Evolutionary conservation across 92 coral and sea anemone genomes (phyloP), one percentile per base, ranked within the genome.

Genomic region (Muricea muricata): DNA sequence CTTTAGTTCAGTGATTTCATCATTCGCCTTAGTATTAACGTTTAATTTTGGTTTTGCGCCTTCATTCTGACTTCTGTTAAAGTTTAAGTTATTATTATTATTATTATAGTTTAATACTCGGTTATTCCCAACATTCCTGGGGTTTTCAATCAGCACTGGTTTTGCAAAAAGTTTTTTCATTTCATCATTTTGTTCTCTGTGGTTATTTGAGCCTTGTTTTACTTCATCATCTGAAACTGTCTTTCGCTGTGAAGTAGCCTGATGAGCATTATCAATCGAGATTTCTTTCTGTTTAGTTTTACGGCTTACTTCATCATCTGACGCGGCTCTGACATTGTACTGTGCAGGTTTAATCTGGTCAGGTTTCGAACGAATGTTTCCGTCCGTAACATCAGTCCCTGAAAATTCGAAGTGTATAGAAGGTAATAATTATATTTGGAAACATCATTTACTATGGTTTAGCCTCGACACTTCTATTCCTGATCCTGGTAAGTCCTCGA

Each of bases 1-100:
- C 41, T 58, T 78, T 2, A 78, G 58, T 33, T 78, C 83, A 37
- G 83, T 3, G 30, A 78, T n/a, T 37, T 78, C 71, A 58, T 78
- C 83, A 23, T 32, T 52, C 45, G 4, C 10, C 12, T 35, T 4
- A 15, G 70, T 63, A 20, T 52, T 52, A 13, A 52, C 20, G 23
- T 52, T 52, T 20, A 52, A 17, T 10, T 17, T 52, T 17, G 78
- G 26, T 28, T 4, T 0, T 35, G 35, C 76, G 42, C 14, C 70
- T 63, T 32, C 30, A 25, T 63, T 39, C 21, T 24, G 31, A 28
- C 0, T 39, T 63, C 30, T n/a, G n/a, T n/a, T n/a, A n/a, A n/a
- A n/a, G n/a, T n/a, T n/a, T n/a, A n/a, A n/a, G n/a, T n/a, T 63
- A 15, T 12, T 63, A 0, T 6, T 17, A 29, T 28, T 63, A 26